These are phyloP conservation scores for Aurelia aurita DNA, from an alignment of 30 jellyfish, hydroid and myxozoan genomes.

Conservation along the genomic window DNA sequence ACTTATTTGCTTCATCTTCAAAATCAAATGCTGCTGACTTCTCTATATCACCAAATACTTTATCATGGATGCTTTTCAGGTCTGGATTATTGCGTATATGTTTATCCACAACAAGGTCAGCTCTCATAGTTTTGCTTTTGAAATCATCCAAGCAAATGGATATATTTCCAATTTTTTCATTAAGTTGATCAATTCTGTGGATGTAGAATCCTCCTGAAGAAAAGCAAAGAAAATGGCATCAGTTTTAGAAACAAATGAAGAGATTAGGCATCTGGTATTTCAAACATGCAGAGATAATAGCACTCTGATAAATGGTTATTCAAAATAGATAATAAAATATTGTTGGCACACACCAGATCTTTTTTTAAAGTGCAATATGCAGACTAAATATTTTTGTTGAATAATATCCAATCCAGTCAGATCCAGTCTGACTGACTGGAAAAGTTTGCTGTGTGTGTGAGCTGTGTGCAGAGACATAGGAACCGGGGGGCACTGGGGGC, in stretches of 20 bases:
- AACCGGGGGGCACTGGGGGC: no score
- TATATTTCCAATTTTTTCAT: slow-evolving; percentile 51
- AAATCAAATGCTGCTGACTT: neutral
- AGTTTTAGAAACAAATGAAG: neutral
- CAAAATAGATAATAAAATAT: no score
- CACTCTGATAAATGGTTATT: no score
- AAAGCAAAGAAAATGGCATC: neutral
- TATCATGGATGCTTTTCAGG: neutral
- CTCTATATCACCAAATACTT: slow-evolving; percentile 19
- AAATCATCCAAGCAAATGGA: slow-evolving; percentile 55
- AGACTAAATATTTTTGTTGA: no score
- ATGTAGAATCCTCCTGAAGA: slow-evolving; percentile 30
- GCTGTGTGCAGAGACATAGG: no score
- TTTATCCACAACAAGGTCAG: slow-evolving; percentile 27
- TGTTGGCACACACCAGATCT: no score
- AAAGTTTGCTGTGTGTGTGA: no score
- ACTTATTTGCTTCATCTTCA: neutral
- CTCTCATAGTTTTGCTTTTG: neutral
- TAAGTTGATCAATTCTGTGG: slow-evolving; percentile 51
- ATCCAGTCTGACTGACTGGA: no score
- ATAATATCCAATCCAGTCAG: no score
- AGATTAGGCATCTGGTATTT: no score
- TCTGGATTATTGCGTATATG: neutral
- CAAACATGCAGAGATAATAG: no score
- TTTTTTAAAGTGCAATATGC: no score